phyloP scores from a whole-genome alignment of 2,888 invertebrate species.

The Tetranychus truncatus region DNA sequence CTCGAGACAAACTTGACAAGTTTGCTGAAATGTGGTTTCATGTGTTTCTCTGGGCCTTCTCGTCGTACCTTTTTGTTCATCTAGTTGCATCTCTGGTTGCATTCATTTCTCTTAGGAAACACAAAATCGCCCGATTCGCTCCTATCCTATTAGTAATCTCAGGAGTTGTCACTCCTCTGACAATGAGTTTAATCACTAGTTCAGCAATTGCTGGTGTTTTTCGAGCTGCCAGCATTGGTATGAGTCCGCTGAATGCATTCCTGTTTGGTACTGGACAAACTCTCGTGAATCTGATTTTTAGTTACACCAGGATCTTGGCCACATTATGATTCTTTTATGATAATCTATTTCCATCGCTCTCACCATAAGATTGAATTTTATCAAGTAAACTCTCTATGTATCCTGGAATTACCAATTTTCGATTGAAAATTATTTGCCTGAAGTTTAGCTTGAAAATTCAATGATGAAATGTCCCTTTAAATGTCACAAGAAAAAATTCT shows the following conservation, averaged over 20 bases:
- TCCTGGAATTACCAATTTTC: too few species aligned
- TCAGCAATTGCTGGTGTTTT: conserved; percentile 85
- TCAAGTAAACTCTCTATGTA: too few species aligned
- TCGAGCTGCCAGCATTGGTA: conserved; percentile 64
- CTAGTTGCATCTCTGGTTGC: conserved; percentile 68
- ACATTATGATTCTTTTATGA: conserved; percentile 46
- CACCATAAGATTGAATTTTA: too few species aligned
- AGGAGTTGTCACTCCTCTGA: conserved; percentile 71
- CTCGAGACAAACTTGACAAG: background rate
- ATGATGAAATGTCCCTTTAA: too few species aligned
- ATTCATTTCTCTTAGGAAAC: conserved; percentile 73
- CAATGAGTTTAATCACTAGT: conserved; percentile 69
- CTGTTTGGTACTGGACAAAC: conserved; percentile 91
- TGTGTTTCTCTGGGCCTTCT: conserved; percentile 83
- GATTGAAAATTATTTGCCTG: too few species aligned
- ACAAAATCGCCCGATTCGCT: conserved; percentile 80
- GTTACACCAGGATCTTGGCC: conserved; percentile 77
- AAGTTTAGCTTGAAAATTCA: too few species aligned
- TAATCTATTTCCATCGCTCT: background rate
- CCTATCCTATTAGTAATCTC: conserved; percentile 67
- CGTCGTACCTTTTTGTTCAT: conserved; percentile 81
- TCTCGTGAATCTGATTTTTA: conserved; percentile 64
- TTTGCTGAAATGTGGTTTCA: conserved; percentile 78
- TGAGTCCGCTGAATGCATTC: conserved; percentile 77
- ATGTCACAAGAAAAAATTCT: too few species aligned